Percentiles rank a stretch among this genome's conserved stretches.
These are phyloP conservation scores for Ormyrus rosae DNA, from an alignment of 2,888 invertebrate species.

Conservation along the genomic window DNA sequence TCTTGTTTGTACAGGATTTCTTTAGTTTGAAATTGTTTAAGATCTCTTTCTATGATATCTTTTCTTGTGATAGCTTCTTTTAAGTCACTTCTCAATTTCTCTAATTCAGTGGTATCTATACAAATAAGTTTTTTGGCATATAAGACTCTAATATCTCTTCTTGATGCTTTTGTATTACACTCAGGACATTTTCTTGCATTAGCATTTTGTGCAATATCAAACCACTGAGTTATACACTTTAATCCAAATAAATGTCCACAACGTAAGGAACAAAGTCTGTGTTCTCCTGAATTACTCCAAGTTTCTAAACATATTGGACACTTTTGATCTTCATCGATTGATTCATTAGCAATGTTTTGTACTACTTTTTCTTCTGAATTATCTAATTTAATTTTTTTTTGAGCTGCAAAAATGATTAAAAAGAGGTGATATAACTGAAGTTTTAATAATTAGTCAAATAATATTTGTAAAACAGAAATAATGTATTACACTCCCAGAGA, in stretches of 20 bases:
- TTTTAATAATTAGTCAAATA: not conserved
- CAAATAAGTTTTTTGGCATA: constrained; percentile 87
- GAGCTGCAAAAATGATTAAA: constrained; percentile 45
- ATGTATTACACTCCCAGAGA: too few species aligned
- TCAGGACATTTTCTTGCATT: constrained; percentile 88
- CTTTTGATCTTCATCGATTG: constrained; percentile 56
- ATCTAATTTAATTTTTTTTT: constrained; percentile 53
- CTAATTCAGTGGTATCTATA: constrained; percentile 87
- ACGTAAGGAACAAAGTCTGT: constrained; percentile 89
- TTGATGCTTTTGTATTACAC: constrained; percentile 86
- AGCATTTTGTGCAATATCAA: constrained; percentile 77
- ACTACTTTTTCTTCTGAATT: not conserved
- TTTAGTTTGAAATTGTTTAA: constrained; percentile 79
- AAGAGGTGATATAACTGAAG: too few species aligned
- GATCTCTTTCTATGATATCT: constrained; percentile 75
- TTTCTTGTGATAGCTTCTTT: constrained; percentile 45
- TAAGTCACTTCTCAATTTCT: constrained; percentile 76
- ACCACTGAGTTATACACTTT: constrained; percentile 87
- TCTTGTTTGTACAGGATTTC: constrained; percentile 77
- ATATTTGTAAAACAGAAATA: not conserved
- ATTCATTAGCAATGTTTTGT: constrained; percentile 15
- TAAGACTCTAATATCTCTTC: constrained; percentile 85
- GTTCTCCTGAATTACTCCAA: constrained; percentile 92
- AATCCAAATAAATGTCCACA: constrained; percentile 96
- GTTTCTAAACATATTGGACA: constrained; percentile 93